Conservation (phyloP, 2,888 invertebrate species). For the Agrilus cyanescens region DNA sequence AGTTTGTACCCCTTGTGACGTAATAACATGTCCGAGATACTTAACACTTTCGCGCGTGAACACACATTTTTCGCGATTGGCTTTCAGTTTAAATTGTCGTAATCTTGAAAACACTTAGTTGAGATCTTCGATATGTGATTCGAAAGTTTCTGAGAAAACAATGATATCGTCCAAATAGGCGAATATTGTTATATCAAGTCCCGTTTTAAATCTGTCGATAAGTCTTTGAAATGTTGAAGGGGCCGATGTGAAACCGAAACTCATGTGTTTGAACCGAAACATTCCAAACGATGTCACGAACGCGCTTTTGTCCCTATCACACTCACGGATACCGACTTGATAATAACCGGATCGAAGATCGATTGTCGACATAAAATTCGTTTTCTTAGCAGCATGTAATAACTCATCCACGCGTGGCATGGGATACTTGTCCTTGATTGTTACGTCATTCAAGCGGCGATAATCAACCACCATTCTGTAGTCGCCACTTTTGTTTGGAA, state of each 20-base stretch:
- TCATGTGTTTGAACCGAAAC: conserved; percentile 15
- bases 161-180: conserved; percentile 21
- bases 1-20: no score
- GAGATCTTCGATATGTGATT: conserved; percentile 17
- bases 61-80: conserved; percentile 16
- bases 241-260: conserved; percentile 18
- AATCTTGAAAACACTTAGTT: conserved; percentile 12
- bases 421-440: conserved; percentile 21
- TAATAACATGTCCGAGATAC: no score
- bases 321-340: conserved; percentile 24
- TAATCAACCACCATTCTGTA: conserved; percentile 27
- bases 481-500: conserved; percentile 25
- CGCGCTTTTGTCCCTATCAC: no score
- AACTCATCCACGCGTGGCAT: conserved; percentile 32
- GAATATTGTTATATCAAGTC: no score
- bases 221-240: conserved; percentile 19
- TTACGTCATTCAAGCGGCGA: conserved; percentile 18
- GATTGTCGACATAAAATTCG: conserved; percentile 19
- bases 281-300: conserved; percentile 32
- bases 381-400: no score
- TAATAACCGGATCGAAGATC: conserved; percentile 29
- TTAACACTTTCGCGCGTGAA: no score
- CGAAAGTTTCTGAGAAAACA: conserved; percentile 14
- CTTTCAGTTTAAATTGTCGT: conserved; percentile 11
- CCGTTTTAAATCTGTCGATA: no score